phyloP scores from a whole-genome alignment of 2,888 invertebrate species.

The Calameuta idolon region DNA sequence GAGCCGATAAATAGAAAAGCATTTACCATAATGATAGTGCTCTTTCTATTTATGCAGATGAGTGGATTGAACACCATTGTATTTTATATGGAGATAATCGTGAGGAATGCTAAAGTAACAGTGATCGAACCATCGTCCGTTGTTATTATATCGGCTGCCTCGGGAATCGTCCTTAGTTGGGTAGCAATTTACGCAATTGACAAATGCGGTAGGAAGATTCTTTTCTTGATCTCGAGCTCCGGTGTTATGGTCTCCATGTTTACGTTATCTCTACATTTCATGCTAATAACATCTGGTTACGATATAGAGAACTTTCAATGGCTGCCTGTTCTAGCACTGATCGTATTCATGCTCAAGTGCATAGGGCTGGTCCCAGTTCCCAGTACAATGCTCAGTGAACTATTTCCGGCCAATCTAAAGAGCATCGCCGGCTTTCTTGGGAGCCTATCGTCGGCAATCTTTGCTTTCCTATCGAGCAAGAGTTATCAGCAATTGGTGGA shows the following conservation, averaged over 20 bases:
- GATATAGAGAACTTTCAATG: conserved; percentile 40
- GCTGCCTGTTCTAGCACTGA: conserved; percentile 40
- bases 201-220: conserved; percentile 25
- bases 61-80: conserved; percentile 49
- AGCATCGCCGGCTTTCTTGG: conserved; percentile 45
- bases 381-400: conserved; percentile 49
- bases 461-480: conserved; percentile 47
- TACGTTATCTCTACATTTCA: conserved; percentile 45
- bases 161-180: conserved; percentile 23
- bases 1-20: conserved; percentile 40
- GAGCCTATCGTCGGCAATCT: conserved; percentile 43
- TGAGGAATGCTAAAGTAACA: conserved; percentile 27
- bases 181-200: conserved; percentile 29
- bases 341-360: conserved; percentile 39
- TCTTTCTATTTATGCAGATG: conserved; percentile 53
- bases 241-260: conserved; percentile 36
- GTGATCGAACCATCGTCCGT: conserved; percentile 25
- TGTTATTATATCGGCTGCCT: conserved; percentile 23
- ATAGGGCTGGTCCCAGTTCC: conserved; percentile 48
- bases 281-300: conserved; percentile 32
- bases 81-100: conserved; percentile 34
- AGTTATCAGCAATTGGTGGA: conserved; percentile 50
- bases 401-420: conserved; percentile 52
- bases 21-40: conserved; percentile 36
- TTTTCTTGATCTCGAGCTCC: conserved; percentile 32